Evolutionary conservation across 2,888 invertebrate genomes (phyloP).

Genomic region (Eupithecia tripunctaria): DNA sequence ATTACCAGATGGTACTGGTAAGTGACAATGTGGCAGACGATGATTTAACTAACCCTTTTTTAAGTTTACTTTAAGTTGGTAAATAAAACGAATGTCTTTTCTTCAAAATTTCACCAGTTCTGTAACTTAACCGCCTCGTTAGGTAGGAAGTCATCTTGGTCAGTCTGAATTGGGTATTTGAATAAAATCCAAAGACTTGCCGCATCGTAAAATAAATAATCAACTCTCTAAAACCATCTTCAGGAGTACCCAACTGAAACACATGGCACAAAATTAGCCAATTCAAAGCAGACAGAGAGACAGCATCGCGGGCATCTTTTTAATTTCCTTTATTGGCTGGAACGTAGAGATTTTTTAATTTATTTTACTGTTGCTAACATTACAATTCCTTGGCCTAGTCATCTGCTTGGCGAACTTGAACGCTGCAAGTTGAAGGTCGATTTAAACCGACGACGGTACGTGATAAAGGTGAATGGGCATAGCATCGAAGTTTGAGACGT

Average conservation of each 20-base stretch:
- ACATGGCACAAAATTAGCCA: slow-evolving; percentile 30
- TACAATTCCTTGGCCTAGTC: slow-evolving; percentile 28
- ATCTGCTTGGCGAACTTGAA: slow-evolving; percentile 23
- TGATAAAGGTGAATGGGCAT: neutral
- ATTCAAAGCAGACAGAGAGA: slow-evolving; percentile 44
- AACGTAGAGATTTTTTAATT: slow-evolving; percentile 35
- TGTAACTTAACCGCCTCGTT: too few relatives aligned
- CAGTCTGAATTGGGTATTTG: too few relatives aligned
- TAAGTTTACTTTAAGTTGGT: too few relatives aligned
- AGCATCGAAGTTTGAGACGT: neutral
- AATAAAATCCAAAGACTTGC: neutral
- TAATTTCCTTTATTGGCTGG: slow-evolving; percentile 41
- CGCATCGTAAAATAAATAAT: neutral
- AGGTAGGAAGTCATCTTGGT: too few relatives aligned
- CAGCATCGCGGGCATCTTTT: slow-evolving; percentile 38
- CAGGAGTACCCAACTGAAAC: slow-evolving; percentile 17
- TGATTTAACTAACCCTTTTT: too few relatives aligned
- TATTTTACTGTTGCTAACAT: slow-evolving; percentile 24
- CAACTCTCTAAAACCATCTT: neutral
- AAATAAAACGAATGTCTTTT: too few relatives aligned
- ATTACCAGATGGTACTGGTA: too few relatives aligned
- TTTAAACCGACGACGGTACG: neutral
- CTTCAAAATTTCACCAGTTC: too few relatives aligned
- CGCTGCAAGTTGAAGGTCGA: slow-evolving; percentile 29
- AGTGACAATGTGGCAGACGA: too few relatives aligned